These are phyloP conservation scores for Lordiphosa fenestrarum DNA, from an alignment of 2,888 invertebrate genomes.

Conservation along the genomic window DNA sequence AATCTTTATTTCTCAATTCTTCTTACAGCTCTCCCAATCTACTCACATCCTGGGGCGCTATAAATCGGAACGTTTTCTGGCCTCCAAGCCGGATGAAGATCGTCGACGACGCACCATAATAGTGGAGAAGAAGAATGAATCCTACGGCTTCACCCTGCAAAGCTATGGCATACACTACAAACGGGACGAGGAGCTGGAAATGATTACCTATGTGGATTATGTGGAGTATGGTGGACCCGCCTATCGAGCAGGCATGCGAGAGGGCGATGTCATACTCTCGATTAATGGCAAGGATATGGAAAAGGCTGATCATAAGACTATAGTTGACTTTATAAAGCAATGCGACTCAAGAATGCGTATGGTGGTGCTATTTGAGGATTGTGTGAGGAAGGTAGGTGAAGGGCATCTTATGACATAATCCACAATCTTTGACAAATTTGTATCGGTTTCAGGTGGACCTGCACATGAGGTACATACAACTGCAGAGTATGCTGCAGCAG, in stretches of 20 bases:
- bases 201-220: slow-evolving; percentile 98
- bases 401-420: too few species aligned
- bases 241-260: slow-evolving; percentile 94
- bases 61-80: slow-evolving; percentile 85
- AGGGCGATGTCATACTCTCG: slow-evolving; percentile 97
- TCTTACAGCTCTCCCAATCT: slow-evolving; percentile 67
- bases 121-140: slow-evolving; percentile 92
- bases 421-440: too few species aligned
- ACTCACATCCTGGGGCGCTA: slow-evolving; percentile 86
- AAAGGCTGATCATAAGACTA: slow-evolving; percentile 94
- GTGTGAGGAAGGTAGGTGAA: slow-evolving; percentile 88
- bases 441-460: slow-evolving; percentile 84
- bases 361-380: slow-evolving; percentile 98
- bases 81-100: slow-evolving; percentile 90
- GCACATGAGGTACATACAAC: slow-evolving; percentile 94
- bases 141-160: slow-evolving; percentile 97
- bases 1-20: slow-evolving; percentile 3
- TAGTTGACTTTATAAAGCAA: slow-evolving; percentile 94
- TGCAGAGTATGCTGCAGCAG: slow-evolving; percentile 90
- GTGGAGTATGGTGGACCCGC: slow-evolving; percentile 96
- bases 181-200: slow-evolving; percentile 95
- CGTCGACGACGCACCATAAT: slow-evolving; percentile 94
- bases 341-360: slow-evolving; percentile 95
- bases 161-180: slow-evolving; percentile 98
- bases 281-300: slow-evolving; percentile 98